Evolutionary conservation across 2,113 vertebrate genomes (phyloP).

Genomic region (Paratilapia polleni): DNA sequence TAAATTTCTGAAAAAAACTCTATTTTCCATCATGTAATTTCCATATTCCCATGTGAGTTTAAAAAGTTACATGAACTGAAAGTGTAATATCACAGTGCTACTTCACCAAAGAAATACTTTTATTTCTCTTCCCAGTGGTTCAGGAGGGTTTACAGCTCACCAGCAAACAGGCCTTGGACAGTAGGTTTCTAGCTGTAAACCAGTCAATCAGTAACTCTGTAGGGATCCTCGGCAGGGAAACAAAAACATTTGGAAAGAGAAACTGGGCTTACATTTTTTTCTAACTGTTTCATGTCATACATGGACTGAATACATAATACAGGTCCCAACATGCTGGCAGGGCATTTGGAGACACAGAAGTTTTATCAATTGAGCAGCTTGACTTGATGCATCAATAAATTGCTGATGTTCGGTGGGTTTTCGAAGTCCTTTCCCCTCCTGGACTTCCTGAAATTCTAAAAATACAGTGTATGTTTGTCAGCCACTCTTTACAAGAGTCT

Average conservation of each 20-base stretch:
- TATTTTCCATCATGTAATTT: not conserved
- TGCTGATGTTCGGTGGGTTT: not conserved
- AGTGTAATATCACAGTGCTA: constrained; percentile 1
- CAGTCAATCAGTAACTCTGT: constrained; percentile 45
- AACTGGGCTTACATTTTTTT: constrained; percentile 25
- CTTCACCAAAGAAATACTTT: constrained; percentile 16
- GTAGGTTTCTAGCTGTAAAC: constrained; percentile 48
- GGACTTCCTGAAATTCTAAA: not conserved
- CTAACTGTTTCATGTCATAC: constrained; percentile 26
- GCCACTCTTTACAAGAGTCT: not conserved
- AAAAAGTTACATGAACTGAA: constrained; percentile 9
- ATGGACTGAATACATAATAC: constrained; percentile 33
- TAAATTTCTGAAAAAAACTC: not conserved
- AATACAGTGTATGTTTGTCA: not conserved
- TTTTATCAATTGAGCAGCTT: constrained; percentile 21
- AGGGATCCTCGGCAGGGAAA: constrained; percentile 32
- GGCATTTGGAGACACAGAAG: not conserved
- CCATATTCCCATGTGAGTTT: not conserved
- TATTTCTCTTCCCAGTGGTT: constrained; percentile 28
- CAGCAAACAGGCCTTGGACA: constrained; percentile 28
- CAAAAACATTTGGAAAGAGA: constrained; percentile 34
- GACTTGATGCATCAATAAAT: constrained; percentile 28
- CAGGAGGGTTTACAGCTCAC: constrained; percentile 29
- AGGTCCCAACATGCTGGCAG: not conserved
- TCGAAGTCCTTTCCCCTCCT: not conserved